Evolutionary conservation across 2,113 vertebrate species (phyloP).

Genomic region (Poeciliopsis retropinna): DNA sequence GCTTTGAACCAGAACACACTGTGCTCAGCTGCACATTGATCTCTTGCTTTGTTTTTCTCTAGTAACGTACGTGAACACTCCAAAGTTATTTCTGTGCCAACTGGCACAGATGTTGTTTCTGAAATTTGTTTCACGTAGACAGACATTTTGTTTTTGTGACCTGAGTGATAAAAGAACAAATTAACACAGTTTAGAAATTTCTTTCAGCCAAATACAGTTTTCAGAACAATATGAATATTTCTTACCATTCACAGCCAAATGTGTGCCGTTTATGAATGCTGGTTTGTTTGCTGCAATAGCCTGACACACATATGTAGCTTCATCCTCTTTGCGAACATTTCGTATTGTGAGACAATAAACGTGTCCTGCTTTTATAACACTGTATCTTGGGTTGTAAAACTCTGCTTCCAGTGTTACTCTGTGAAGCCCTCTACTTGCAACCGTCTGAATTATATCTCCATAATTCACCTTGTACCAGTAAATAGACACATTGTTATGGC

Average conservation of each 20-base stretch:
- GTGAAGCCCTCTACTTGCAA: not conserved
- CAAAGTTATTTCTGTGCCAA: too few species aligned
- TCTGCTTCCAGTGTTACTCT: not conserved
- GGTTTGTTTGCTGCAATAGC: not conserved
- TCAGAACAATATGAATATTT: not conserved
- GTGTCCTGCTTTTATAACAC: not conserved
- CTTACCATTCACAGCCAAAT: conserved; percentile 33
- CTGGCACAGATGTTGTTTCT: not conserved
- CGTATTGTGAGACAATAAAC: not conserved
- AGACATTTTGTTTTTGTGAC: too few species aligned
- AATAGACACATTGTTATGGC: not conserved
- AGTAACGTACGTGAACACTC: conserved; percentile 46
- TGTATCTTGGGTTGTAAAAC: not conserved
- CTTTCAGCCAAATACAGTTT: too few species aligned
- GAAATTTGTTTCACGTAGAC: conserved; percentile 14
- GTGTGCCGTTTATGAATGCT: not conserved
- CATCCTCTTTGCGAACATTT: conserved; percentile 28
- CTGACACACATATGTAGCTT: conserved; percentile 30
- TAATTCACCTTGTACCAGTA: not conserved
- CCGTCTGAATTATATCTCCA: not conserved
- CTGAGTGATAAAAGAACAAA: too few species aligned
- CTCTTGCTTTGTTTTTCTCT: too few species aligned
- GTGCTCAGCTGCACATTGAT: conserved; percentile 14
- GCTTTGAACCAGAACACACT: conserved; percentile 47
- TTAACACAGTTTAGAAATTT: too few species aligned